phyloP scores from a whole-genome alignment of 2,113 vertebrate genomes.

The Vanacampus margaritifer region DNA sequence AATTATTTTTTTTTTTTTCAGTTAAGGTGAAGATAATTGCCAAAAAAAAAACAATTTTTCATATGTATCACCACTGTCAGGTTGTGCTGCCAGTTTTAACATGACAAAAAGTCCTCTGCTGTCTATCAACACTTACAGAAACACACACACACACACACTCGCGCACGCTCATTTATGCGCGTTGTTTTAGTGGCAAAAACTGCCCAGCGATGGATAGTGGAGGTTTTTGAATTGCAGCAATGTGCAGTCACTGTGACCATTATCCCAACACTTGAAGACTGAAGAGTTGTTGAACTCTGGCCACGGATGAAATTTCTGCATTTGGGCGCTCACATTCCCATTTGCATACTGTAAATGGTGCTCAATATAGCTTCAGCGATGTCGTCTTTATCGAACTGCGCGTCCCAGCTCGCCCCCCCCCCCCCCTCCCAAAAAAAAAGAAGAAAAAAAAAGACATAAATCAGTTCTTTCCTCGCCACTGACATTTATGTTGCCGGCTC shows the following conservation, averaged over 20 bases:
- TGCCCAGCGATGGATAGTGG: constrained; percentile 59
- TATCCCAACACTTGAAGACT: constrained; percentile 70
- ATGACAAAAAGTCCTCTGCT: constrained; percentile 33
- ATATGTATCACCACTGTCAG: too few relatives aligned
- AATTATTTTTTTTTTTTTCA: too few relatives aligned
- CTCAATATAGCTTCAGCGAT: constrained; percentile 46
- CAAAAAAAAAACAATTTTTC: too few relatives aligned
- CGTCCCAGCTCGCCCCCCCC: constrained; percentile 28
- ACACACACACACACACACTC: constrained; percentile 21
- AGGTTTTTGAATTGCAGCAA: constrained; percentile 60
- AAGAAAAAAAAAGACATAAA: constrained; percentile 38
- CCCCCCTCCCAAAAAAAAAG: constrained; percentile 1
- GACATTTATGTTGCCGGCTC: constrained; percentile 52
- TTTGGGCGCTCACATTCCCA: constrained; percentile 60
- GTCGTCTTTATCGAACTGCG: constrained; percentile 30
- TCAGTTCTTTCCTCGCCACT: constrained; percentile 45
- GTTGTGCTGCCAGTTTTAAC: too few relatives aligned
- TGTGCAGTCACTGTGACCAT: constrained; percentile 66
- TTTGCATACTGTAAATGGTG: constrained; percentile 68
- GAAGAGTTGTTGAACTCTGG: constrained; percentile 69
- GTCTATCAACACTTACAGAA: constrained; percentile 52
- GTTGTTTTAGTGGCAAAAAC: constrained; percentile 56
- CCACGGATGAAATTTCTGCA: constrained; percentile 67
- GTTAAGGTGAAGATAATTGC: too few relatives aligned
- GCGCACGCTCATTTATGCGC: constrained; percentile 36